Base-by-base conservation (phyloP, 2,113 vertebrate species). In the Hemicordylus capensis region DNA sequence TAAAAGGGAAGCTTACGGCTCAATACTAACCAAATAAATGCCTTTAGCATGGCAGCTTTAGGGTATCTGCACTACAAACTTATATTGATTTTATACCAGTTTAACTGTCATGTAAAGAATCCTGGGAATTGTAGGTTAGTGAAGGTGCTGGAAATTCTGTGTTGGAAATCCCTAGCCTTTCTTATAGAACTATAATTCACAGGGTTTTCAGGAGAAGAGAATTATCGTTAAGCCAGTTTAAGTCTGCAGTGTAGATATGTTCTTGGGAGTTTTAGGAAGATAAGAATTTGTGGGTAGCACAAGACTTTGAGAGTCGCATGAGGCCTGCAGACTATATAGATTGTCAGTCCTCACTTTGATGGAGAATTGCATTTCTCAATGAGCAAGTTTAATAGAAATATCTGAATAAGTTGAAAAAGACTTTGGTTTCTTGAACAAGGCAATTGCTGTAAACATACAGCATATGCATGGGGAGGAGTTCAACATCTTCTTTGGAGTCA, bases 401-500 rank as follows among this genome's bases (percentile, higher is more conserved):
- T 77, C 82, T 81, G 92, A 93, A 93, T 92, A 90, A 91, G 89
- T 95, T 95, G 93, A 87, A 89, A 94, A 92, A 95, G 89, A 75
- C 93, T 48, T 90, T 91, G 90, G 84, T 91, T 94, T 94, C 94
- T 94, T 89, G 90, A 93, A 89, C 91, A 89, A 94, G 90, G 91
- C 93, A 96, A 94, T 94, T 90, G 90, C 92, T 95, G 51, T 95
- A 96, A 96, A 95, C 93, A 94, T 76, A 42, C 94, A 89, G 93
- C 93, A 94, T 87, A 94, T 95, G 94, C 93, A 95, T 95, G 31
- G 37, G 95, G 95, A 96, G 94, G 96, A 94, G 95, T 96, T 96
- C 94, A 96, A 94, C 95, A 93, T 95, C 93, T 95, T 96, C 94
- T 95, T 96, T 91, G 95, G 93, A 93, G 92, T 92, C 91, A 54